Conservation (phyloP, 2,888 invertebrate genomes). For the Hirtodrosophila alboralis region DNA sequence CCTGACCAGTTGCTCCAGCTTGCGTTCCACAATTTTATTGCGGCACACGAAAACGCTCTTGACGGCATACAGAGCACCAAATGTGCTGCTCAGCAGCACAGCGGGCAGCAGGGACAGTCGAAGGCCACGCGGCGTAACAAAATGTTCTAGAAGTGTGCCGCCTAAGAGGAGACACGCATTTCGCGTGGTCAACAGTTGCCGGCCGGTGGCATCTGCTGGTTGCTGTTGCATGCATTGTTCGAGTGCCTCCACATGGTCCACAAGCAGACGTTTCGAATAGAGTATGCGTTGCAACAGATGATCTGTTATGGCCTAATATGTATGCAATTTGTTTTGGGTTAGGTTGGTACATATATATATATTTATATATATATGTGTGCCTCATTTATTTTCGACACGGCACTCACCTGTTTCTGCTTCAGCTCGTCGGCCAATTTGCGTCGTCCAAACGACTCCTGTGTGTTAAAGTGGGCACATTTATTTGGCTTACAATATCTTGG, state of each 20-base stretch:
- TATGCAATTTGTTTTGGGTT: neutral
- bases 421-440: constrained; percentile 74
- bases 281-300: constrained; percentile 78
- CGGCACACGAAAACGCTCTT: constrained; percentile 80
- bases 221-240: constrained; percentile 74
- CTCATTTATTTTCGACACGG: constrained; percentile 20
- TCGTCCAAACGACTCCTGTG: constrained; percentile 41
- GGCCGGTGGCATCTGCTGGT: constrained; percentile 15
- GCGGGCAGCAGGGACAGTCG: constrained; percentile 76
- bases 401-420: constrained; percentile 80
- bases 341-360: too few relatives aligned
- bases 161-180: constrained; percentile 78
- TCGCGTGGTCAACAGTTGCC: constrained; percentile 72
- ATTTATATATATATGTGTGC: constrained; percentile 1
- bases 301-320: constrained; percentile 69
- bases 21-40: constrained; percentile 80
- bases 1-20: constrained; percentile 79
- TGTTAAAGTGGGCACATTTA: neutral
- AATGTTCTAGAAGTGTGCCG: constrained; percentile 75
- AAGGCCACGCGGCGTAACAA: constrained; percentile 75
- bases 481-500: neutral
- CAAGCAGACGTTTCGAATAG: constrained; percentile 81
- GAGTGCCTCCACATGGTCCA: constrained; percentile 83
- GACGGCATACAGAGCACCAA: constrained; percentile 74
- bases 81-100: constrained; percentile 73